Conservation (phyloP, 64 coral and sea anemone genomes). For the Acropora tenuis region DNA sequence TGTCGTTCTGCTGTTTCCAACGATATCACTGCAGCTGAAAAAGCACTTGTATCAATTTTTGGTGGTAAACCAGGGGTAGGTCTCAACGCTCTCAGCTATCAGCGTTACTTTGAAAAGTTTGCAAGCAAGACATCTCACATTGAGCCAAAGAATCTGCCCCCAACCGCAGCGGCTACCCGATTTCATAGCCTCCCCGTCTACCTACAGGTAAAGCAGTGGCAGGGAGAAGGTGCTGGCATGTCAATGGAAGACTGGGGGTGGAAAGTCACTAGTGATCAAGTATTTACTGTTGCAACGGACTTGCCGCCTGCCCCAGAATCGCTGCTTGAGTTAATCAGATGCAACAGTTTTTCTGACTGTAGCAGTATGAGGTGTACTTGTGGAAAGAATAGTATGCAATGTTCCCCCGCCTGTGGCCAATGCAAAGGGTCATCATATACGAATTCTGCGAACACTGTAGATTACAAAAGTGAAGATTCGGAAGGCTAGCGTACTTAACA, state of each 20-base stretch:
- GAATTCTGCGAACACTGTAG: neutral
- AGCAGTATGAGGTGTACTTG: constrained; percentile 46
- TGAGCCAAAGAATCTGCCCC: neutral
- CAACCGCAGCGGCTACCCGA: neutral
- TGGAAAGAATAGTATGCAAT: constrained; percentile 51
- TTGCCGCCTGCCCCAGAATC: constrained; percentile 20
- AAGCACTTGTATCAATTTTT: constrained; percentile 4
- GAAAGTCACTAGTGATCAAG: constrained; percentile 8
- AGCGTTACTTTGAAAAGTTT: constrained; percentile 1
- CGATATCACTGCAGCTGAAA: constrained; percentile 32
- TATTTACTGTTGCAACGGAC: constrained; percentile 26
- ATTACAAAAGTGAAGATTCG: constrained; percentile 34
- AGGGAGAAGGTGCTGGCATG: neutral
- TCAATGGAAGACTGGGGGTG: neutral
- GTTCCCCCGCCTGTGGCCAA: constrained; percentile 29
- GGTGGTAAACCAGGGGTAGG: neutral
- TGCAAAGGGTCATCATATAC: constrained; percentile 32
- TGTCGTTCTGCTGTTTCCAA: constrained; percentile 5
- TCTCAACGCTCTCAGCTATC: too few species aligned
- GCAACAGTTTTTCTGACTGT: constrained; percentile 55
- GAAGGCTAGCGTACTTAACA: neutral
- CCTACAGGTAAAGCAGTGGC: neutral
- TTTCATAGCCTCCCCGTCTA: constrained; percentile 23
- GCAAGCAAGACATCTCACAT: constrained; percentile 5
- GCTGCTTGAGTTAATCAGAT: constrained; percentile 47